phyloP scores from a whole-genome alignment of 1,140 invertebrate genomes.

The Drosophila subobscura region DNA sequence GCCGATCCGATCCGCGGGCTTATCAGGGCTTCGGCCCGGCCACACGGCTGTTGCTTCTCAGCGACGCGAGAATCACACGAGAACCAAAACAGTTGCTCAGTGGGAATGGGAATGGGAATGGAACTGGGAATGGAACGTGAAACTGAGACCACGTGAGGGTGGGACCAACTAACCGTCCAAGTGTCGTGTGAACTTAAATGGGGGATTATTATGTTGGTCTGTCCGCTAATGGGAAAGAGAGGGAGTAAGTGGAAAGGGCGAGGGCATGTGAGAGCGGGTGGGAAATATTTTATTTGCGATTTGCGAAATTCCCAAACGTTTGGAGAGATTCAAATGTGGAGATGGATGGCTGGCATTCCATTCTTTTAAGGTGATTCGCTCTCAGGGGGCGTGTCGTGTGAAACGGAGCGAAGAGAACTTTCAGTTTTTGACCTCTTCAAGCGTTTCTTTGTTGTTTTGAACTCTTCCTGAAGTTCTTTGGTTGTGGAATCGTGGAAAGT shows the following conservation, averaged over 20 bases:
- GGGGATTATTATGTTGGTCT: slow-evolving; percentile 41
- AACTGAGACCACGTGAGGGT: slow-evolving; percentile 28
- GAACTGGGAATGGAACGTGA: slow-evolving; percentile 4
- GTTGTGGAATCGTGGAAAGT: slow-evolving; percentile 9
- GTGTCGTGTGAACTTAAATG: slow-evolving; percentile 59
- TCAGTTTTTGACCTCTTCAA: slow-evolving; percentile 15
- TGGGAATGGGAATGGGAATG: slow-evolving; percentile 33
- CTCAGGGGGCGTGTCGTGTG: slow-evolving; percentile 29
- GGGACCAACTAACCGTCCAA: slow-evolving; percentile 8
- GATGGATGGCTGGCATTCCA: background rate
- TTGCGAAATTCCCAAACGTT: slow-evolving; percentile 6
- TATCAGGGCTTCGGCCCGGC: slow-evolving; percentile 22
- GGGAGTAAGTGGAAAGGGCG: slow-evolving; percentile 14
- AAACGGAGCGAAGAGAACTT: slow-evolving; percentile 26
- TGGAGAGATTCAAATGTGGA: slow-evolving; percentile 19
- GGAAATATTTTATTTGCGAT: too few species aligned
- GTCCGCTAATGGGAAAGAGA: slow-evolving; percentile 52
- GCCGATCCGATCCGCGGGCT: slow-evolving; percentile 30
- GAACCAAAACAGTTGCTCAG: slow-evolving; percentile 61
- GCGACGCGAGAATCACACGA: slow-evolving; percentile 66
- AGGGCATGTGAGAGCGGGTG: too few species aligned
- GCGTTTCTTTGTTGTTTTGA: slow-evolving; percentile 1
- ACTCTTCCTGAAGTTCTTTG: background rate
- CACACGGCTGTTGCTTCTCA: slow-evolving; percentile 56
- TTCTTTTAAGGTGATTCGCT: slow-evolving; percentile 21